These are phyloP conservation scores for Macquaria australasica DNA, from an alignment of 2,113 vertebrate species.

Conservation along the genomic window DNA sequence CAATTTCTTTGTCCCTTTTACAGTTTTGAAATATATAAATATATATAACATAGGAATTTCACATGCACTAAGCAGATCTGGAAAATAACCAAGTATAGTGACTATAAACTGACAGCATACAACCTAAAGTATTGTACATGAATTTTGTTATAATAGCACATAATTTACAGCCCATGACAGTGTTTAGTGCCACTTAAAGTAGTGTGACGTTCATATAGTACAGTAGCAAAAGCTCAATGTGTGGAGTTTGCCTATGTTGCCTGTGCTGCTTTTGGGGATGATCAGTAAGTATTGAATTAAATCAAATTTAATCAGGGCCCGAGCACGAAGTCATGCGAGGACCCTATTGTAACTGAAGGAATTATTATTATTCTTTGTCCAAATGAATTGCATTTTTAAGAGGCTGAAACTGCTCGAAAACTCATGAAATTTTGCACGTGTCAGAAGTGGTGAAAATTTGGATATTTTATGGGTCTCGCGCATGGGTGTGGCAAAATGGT, in stretches of 20 bases:
- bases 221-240: background rate
- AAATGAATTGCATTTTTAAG: too few relatives aligned
- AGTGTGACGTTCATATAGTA: background rate
- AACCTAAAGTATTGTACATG: background rate
- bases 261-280: slow-evolving; percentile 28
- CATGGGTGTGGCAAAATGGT: too few relatives aligned
- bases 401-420: too few relatives aligned
- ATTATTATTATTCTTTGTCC: too few relatives aligned
- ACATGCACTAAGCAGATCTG: background rate
- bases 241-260: background rate
- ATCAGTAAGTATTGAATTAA: slow-evolving; percentile 36
- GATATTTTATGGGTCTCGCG: too few relatives aligned
- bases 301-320: background rate
- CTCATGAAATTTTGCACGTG: too few relatives aligned
- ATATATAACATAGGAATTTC: background rate
- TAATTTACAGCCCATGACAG: background rate
- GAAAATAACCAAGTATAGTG: background rate
- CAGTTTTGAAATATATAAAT: too few relatives aligned
- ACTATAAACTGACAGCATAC: background rate
- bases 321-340: too few relatives aligned
- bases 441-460: too few relatives aligned
- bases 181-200: background rate
- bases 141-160: background rate
- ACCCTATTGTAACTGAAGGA: too few relatives aligned
- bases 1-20: background rate